These are phyloP conservation scores for Erynnis tages DNA, from an alignment of 2,888 invertebrate species.

Conservation along the genomic window DNA sequence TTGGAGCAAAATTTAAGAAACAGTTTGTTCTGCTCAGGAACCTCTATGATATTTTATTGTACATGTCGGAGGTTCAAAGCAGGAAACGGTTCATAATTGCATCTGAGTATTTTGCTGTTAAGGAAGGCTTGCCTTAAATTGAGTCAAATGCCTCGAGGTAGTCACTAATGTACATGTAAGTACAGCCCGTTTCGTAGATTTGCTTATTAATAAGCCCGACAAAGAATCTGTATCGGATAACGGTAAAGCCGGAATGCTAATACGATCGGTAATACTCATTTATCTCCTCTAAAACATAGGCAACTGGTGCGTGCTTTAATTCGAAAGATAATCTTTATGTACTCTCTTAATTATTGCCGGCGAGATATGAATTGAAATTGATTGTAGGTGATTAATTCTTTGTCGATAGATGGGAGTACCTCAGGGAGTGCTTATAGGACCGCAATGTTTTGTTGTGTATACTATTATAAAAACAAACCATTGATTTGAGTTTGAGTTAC, in stretches of 20 bases:
- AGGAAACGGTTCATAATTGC: conserved; percentile 9
- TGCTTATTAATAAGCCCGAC: conserved; percentile 72
- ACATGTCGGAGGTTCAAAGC: neutral
- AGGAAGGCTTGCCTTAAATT: conserved; percentile 19
- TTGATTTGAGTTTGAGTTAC: too few species aligned
- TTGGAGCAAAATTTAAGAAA: too few species aligned
- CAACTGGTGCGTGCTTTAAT: conserved; percentile 49
- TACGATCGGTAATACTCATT: conserved; percentile 57
- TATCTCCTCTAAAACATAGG: conserved; percentile 51
- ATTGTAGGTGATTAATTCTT: conserved; percentile 39
- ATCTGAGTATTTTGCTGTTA: conserved; percentile 4
- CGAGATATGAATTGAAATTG: conserved; percentile 41
- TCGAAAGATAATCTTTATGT: conserved; percentile 45
- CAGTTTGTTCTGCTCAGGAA: too few species aligned
- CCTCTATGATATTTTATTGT: too few species aligned
- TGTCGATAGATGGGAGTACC: conserved; percentile 29
- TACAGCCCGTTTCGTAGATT: conserved; percentile 64
- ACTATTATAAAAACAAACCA: neutral
- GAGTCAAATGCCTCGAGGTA: conserved; percentile 31
- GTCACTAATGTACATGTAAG: conserved; percentile 43
- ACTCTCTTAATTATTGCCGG: conserved; percentile 43
- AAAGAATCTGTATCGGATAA: conserved; percentile 58
- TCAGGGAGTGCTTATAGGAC: conserved; percentile 27
- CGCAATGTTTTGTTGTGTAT: conserved; percentile 15
- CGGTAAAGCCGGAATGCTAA: conserved; percentile 55